Conservation (phyloP, 2,888 invertebrate genomes). For the Ariolimax columbianus region DNA sequence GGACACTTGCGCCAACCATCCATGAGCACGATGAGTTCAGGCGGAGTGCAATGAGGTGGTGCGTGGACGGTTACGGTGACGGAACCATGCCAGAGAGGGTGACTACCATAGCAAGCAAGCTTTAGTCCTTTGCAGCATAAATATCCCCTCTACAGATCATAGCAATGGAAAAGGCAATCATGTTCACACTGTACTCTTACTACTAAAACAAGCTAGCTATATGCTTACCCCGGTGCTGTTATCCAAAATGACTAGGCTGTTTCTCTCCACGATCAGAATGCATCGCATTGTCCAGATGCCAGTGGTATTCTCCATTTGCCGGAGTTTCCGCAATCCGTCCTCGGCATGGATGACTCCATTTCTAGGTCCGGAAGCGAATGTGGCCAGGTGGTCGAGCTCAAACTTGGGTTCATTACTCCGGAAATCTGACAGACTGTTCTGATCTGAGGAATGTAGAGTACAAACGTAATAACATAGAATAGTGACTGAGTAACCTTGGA, state of each 20-base stretch:
- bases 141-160: too few species aligned
- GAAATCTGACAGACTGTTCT: constrained; percentile 66
- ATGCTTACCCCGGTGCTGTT: constrained; percentile 72
- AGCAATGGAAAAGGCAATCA: too few species aligned
- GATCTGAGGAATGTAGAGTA: constrained; percentile 61
- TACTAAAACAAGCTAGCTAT: neutral
- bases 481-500: too few species aligned
- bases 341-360: constrained; percentile 77
- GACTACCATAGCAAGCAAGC: too few species aligned
- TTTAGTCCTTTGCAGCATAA: too few species aligned
- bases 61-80: too few species aligned
- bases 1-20: too few species aligned
- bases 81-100: too few species aligned
- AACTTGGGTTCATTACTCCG: constrained; percentile 80
- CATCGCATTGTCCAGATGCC: constrained; percentile 93
- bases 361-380: constrained; percentile 86
- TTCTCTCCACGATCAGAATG: constrained; percentile 68
- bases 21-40: too few species aligned
- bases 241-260: constrained; percentile 72
- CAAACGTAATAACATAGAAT: too few species aligned
- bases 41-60: too few species aligned
- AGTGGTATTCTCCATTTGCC: constrained; percentile 81
- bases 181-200: too few species aligned
- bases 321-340: constrained; percentile 88
- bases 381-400: constrained; percentile 97